Base-by-base conservation (phyloP, 2,797 vertebrate genomes). In the Phataginus tetradactyla region DNA sequence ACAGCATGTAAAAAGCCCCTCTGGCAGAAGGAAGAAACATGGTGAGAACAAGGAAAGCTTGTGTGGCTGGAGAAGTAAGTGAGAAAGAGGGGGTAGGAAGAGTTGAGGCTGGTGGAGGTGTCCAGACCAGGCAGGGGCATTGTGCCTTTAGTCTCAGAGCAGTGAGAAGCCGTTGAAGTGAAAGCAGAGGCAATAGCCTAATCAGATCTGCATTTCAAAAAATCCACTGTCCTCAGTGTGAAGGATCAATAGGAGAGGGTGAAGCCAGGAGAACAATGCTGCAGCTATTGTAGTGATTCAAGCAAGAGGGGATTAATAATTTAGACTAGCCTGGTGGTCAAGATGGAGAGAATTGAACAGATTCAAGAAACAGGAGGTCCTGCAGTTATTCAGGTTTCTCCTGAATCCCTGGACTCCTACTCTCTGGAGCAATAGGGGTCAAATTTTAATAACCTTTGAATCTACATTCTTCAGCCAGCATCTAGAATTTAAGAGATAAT, bases 181-280 rank as follows among this genome's bases (percentile, higher is more conserved):
- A 64, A 84, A 72, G 55, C 37, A 92, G 59, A 66, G 17, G 7
- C 18, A 39, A 81, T 51, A 29, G 5, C 12, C 64, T 92, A 68
- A 87, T 78, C 29, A 87, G 20, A 74, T 88, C 85, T 96, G 77
- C 86, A 81, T 85, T 97, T 97, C 64, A 63, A 85, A 96, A 75
- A 51, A 25, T 53, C 29, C 20, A 3, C 17, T 79, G 32, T 77
- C 32, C 15, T 90, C 29, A 49, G 34, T 61, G 5, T 68, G 63
- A 77, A 88, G 53, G 61, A 84, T 93, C 79, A 87, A 92, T 21
- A 77, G 39, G 29, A 72, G 55, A 85, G 20, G 49, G 49, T 45
- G 25, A 95, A 85, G 12, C 66, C 81, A 94, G 80, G 61, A 79
- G 9, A 74, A 66, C 32, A 71, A 53, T 49, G 34, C 25, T 34